Percentiles rank a stretch among this genome's conserved stretches.
Evolutionary conservation across 2,113 vertebrate species (phyloP).

Genomic region (Climacteris rufus): DNA sequence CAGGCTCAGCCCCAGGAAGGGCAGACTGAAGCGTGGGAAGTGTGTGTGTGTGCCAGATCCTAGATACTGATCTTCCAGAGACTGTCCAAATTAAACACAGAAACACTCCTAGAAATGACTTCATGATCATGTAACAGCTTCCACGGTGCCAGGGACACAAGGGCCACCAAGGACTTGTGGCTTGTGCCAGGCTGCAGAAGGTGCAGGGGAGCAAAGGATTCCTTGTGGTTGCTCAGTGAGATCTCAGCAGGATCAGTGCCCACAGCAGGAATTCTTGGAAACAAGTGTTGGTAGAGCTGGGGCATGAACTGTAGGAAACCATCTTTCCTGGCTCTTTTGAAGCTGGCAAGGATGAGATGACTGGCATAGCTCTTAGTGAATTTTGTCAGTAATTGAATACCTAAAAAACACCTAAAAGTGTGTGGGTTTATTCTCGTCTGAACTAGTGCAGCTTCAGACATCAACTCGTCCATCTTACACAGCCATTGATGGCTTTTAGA

Average conservation of each 20-base stretch:
- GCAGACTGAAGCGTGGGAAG: background rate
- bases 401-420: background rate
- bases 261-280: background rate
- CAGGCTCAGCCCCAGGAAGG: background rate
- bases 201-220: background rate
- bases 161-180: background rate
- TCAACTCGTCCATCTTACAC: background rate
- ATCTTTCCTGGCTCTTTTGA: background rate
- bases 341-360: background rate
- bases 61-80: background rate
- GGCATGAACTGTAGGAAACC: background rate
- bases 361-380: background rate
- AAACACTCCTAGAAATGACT: background rate
- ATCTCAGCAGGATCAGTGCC: background rate
- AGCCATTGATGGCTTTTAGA: background rate
- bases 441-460: background rate
- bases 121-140: background rate
- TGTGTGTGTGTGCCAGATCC: background rate
- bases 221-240: background rate
- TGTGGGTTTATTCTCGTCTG: background rate
- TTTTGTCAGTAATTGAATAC: background rate
- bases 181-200: background rate
- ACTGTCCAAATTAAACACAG: background rate
- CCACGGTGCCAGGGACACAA: background rate
- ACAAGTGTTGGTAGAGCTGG: background rate